These are phyloP conservation scores for Psittacara wagleri DNA, from an alignment of 2,113 vertebrate species.

Conservation along the genomic window DNA sequence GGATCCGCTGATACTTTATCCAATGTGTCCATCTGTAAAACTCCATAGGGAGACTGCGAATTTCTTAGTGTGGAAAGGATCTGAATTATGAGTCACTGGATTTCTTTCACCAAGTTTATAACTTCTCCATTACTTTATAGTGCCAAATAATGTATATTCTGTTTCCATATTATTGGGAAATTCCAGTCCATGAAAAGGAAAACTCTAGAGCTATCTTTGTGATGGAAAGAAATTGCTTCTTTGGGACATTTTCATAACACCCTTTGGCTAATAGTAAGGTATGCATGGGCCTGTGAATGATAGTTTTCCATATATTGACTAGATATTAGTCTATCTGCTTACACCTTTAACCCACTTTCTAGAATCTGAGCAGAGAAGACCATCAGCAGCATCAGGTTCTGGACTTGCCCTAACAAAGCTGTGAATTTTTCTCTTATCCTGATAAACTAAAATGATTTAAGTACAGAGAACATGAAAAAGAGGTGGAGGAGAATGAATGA, in stretches of 20 bases:
- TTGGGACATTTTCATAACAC: neutral
- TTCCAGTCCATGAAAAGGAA: neutral
- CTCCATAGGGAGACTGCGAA: neutral
- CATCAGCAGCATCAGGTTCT: neutral
- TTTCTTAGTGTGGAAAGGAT: neutral
- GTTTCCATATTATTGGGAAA: neutral
- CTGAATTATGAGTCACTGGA: neutral
- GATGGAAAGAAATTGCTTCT: neutral
- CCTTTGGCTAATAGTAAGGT: neutral
- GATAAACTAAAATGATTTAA: neutral
- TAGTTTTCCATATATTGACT: neutral
- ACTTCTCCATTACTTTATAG: neutral
- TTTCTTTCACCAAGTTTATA: neutral
- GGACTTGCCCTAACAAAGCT: neutral
- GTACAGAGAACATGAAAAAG: neutral
- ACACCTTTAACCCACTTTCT: neutral
- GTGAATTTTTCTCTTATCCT: neutral
- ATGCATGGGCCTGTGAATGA: neutral
- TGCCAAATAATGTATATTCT: neutral
- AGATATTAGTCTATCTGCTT: neutral
- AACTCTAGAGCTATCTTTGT: neutral
- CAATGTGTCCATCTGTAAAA: neutral
- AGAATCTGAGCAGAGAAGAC: neutral
- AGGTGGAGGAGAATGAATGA: neutral
- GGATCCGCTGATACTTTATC: neutral